These are phyloP conservation scores for Sinohyriopsis cumingii DNA, from an alignment of 2,888 invertebrate genomes.

Conservation along the genomic window DNA sequence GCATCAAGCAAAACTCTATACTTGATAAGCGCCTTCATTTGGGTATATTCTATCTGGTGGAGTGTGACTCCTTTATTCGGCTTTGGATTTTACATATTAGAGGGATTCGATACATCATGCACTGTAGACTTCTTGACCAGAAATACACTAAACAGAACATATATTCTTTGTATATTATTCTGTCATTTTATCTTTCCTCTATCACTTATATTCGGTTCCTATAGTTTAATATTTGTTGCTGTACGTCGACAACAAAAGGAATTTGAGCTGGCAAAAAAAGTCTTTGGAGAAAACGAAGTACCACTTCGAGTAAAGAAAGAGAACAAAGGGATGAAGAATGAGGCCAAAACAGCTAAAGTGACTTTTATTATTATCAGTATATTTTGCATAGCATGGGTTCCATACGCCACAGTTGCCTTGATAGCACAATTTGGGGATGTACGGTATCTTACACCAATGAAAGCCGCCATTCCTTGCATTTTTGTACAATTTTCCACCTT, in stretches of 20 bases:
- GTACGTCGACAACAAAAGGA: conserved; percentile 23
- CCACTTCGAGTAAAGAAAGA: conserved; percentile 14
- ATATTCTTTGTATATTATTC: conserved; percentile 39
- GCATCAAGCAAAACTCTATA: conserved; percentile 17
- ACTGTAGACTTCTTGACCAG: conserved; percentile 50
- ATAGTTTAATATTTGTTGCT: conserved; percentile 32
- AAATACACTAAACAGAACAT: conserved; percentile 28
- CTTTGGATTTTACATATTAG: conserved; percentile 45
- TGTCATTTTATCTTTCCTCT: conserved; percentile 46
- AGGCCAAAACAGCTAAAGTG: conserved; percentile 36
- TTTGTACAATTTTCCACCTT: conserved; percentile 82
- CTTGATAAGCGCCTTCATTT: conserved; percentile 19
- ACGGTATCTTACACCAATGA: conserved; percentile 79
- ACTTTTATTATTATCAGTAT: conserved; percentile 68
- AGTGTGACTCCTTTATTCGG: conserved; percentile 39
- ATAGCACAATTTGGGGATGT: conserved; percentile 80
- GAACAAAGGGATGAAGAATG: conserved; percentile 19
- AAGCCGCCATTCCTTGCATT: conserved; percentile 81
- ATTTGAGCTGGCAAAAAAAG: conserved; percentile 10
- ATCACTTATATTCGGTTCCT: conserved; percentile 36
- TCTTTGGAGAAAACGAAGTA: conserved; percentile 10
- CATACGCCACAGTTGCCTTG: conserved; percentile 84
- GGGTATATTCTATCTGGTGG: conserved; percentile 47
- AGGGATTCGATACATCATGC: conserved; percentile 48
- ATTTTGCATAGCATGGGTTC: conserved; percentile 88